Evolutionary conservation across 2,888 invertebrate genomes (phyloP).

Genomic region (Oscheius myriophilus): DNA sequence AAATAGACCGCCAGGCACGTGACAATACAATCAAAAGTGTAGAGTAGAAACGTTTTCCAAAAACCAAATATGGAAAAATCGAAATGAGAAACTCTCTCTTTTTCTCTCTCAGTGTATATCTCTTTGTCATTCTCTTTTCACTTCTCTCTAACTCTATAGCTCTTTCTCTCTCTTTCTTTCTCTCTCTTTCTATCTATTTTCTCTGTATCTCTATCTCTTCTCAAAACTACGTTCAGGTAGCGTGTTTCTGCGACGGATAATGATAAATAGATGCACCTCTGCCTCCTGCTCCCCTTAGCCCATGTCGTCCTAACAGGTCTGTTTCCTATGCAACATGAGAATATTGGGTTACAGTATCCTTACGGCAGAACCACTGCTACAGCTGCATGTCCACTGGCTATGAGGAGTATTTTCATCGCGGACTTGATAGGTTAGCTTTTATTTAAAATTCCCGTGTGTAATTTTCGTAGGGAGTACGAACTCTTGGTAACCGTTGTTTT

Average conservation of each 20-base stretch:
- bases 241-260: conserved; percentile 14
- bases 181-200: no score
- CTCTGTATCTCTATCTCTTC: no score
- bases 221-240: background rate
- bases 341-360: conserved; percentile 21
- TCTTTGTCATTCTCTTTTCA: no score
- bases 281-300: conserved; percentile 18
- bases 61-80: no score
- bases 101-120: no score
- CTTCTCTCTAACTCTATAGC: no score
- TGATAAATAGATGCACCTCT: conserved; percentile 27
- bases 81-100: no score
- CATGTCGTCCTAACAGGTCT: conserved; percentile 19
- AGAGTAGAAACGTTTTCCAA: no score
- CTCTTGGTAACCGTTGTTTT: no score
- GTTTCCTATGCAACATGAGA: background rate
- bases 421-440: conserved; percentile 44
- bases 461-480: no score
- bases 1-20: background rate
- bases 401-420: conserved; percentile 58
- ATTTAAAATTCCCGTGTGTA: no score
- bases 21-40: background rate
- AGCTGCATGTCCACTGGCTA: conserved; percentile 67
- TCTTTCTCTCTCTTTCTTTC: no score
- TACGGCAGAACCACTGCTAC: conserved; percentile 61